Evolutionary conservation across 2,113 vertebrate genomes (phyloP), one percentile per base, ranked within the genome.

Genomic region (Albula glossodonta): DNA sequence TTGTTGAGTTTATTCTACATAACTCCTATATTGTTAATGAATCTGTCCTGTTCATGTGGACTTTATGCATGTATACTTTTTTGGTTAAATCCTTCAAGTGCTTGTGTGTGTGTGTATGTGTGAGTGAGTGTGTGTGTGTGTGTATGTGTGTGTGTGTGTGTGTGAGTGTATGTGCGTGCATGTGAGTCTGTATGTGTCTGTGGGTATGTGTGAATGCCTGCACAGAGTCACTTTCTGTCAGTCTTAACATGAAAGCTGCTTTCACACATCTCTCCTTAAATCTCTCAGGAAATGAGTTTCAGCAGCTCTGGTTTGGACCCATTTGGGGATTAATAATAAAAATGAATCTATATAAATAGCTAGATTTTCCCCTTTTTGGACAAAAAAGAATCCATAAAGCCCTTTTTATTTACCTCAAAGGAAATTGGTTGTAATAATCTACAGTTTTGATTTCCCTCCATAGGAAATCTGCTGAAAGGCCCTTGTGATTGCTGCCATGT

Each of bases 381-480:
- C 84, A 87, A 86, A 90, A 80, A 85, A 53, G 25, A 86, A 85
- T 41, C 70, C 81, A 90, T 86, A 86, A 88, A 92, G 60, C 12
- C 86, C 87, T 82, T 83, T 90, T 92, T 88, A 88, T 92, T 91
- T 84, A 90, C 22, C 86, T 90, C 81, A 78, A 57, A 89, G 89
- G 87, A 92, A 92, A 90, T 88, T 86, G 70, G 66, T 82, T 84
- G 66, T 87, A 84, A 92, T 87, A 49, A 53, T 78, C 74, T 22
- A 13, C 84, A 81, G 85, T 78, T 86, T 89, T 51, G 87, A 86
- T 88, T 66, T 89, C 41, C 53, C 57, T 9, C 8, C 77, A 51
- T 84, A 83, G 84, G 53, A 85, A 89, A 78, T 22, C 49, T 66
- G 83, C 50, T 41, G 70, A 87, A 81, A 78, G 79, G 63, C 84